Conservation (phyloP, 2,888 invertebrate genomes). For the Calephelis perditalis region DNA sequence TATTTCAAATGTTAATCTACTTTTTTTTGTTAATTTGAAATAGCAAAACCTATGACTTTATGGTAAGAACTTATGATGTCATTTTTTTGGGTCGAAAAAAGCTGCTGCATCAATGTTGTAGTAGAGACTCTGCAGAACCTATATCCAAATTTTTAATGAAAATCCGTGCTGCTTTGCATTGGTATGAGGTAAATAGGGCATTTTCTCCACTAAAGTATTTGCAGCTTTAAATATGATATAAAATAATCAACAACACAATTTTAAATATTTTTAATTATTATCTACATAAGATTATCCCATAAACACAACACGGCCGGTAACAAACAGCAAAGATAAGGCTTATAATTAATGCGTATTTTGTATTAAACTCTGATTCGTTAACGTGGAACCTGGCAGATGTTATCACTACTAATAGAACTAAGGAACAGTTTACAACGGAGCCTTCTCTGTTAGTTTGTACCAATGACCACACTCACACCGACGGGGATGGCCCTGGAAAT, state of each 20-base stretch:
- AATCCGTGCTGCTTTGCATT: too few relatives aligned
- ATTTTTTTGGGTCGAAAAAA: too few relatives aligned
- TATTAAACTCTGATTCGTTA: slow-evolving; percentile 34
- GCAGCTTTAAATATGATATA: neutral
- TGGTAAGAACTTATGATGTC: too few relatives aligned
- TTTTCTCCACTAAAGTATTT: too few relatives aligned
- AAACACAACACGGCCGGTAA: slow-evolving; percentile 35
- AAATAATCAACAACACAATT: slow-evolving; percentile 22
- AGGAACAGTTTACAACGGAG: slow-evolving; percentile 79
- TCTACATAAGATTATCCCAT: slow-evolving; percentile 36
- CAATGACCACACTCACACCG: slow-evolving; percentile 98
- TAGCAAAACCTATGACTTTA: too few relatives aligned
- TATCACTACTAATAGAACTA: slow-evolving; percentile 59
- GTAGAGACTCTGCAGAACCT: too few relatives aligned
- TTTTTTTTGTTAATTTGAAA: too few relatives aligned
- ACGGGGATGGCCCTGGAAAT: slow-evolving; percentile 86
- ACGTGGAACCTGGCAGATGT: slow-evolving; percentile 47
- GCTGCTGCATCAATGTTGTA: too few relatives aligned
- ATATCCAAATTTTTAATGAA: too few relatives aligned
- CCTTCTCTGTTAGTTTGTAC: slow-evolving; percentile 93
- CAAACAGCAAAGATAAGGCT: slow-evolving; percentile 61
- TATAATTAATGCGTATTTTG: slow-evolving; percentile 40
- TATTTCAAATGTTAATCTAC: too few relatives aligned
- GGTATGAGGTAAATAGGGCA: too few relatives aligned
- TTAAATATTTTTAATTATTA: slow-evolving; percentile 32